Percentiles rank a stretch among this genome's conserved stretches.
These are phyloP conservation scores for Sebastes jordani DNA, from an alignment of 2,797 vertebrate genomes.

Conservation along the genomic window DNA sequence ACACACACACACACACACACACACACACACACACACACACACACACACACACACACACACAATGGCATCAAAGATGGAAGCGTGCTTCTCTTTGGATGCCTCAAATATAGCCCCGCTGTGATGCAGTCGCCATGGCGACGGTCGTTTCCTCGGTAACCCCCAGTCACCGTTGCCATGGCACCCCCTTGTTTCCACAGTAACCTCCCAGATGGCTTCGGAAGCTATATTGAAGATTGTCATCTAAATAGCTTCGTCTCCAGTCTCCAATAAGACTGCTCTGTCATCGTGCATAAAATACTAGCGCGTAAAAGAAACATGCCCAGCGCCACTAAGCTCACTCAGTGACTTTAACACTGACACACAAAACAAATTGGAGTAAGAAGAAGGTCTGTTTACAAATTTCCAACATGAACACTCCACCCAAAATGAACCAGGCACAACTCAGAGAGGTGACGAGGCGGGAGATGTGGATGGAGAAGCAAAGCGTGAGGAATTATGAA, in stretches of 20 bases:
- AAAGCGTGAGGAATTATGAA: conserved; percentile 68
- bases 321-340: background rate
- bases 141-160: conserved; percentile 94
- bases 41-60: conserved; percentile 5
- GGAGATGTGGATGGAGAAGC: conserved; percentile 25
- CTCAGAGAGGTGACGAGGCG: background rate
- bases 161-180: conserved; percentile 94
- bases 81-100: conserved; percentile 89
- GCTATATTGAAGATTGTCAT: conserved; percentile 66
- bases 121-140: conserved; percentile 94
- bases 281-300: conserved; percentile 34
- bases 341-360: background rate
- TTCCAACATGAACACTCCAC: background rate
- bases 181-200: conserved; percentile 89
- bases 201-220: conserved; percentile 90
- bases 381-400: conserved; percentile 27
- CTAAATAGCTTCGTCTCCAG: conserved; percentile 37
- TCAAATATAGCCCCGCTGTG: conserved; percentile 88
- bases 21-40: conserved; percentile 10
- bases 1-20: conserved; percentile 5
- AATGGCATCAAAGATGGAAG: conserved; percentile 77
- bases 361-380: background rate
- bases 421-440: background rate
- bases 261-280: conserved; percentile 23
- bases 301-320: background rate